Conservation (phyloP, 2,113 vertebrate species). For the Pogona vitticeps region DNA sequence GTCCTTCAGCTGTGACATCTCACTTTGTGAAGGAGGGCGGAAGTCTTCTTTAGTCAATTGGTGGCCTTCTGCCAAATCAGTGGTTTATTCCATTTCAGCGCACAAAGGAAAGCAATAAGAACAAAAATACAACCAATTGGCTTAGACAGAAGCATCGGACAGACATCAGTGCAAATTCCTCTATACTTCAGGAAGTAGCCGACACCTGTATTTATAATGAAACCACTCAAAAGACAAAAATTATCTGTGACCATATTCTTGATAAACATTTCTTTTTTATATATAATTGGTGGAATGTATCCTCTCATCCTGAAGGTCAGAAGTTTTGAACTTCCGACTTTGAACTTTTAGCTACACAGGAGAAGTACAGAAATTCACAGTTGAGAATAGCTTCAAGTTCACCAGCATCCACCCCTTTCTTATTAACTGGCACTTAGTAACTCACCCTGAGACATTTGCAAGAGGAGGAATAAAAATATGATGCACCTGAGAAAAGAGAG, state of each 20-base stretch:
- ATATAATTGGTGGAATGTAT: neutral
- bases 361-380: no score
- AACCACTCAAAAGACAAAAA: neutral
- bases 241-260: neutral
- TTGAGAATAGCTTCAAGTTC: no score
- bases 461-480: no score
- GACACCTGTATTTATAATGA: neutral
- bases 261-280: neutral
- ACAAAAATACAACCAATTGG: constrained; percentile 12
- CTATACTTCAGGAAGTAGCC: neutral
- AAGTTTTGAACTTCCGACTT: no score
- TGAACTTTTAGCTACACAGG: no score
- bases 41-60: constrained; percentile 46
- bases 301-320: neutral
- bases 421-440: no score
- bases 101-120: constrained; percentile 21
- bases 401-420: no score
- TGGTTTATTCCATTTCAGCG: neutral
- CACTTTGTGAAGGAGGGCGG: constrained; percentile 32
- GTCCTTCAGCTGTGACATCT: constrained; percentile 50
- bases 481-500: no score
- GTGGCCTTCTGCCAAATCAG: constrained; percentile 35
- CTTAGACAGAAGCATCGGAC: constrained; percentile 11
- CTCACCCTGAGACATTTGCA: no score
- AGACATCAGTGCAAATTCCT: neutral